Evolutionary conservation across 2,888 invertebrate species (phyloP), one percentile per base, ranked within the genome.

Genomic region (Spilosoma lubricipeda): DNA sequence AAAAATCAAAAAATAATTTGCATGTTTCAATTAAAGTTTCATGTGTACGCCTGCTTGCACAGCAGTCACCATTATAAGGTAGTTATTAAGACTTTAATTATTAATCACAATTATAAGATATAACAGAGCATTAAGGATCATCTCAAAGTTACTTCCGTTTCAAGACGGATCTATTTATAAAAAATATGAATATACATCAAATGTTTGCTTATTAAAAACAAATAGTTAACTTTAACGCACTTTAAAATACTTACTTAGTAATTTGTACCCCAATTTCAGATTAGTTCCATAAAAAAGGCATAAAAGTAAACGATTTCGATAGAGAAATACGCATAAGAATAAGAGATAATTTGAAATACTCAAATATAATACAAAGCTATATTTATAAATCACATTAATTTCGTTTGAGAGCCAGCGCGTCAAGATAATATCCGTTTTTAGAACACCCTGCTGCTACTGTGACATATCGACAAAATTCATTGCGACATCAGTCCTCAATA

Each of bases 391-490:
- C n/a, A 36, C 56, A 69, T 56, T 39, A 69, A 56, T 75, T 74
- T 76, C 52, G 66, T 65, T 39, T 48, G 66, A n/a, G 30, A 59
- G 67, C 36, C 69, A 69, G 23, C 68, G 15, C n/a, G 1, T 77
- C 70, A 72, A 77, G 73, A 82, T 82, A 85, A 79, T 71, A 80
- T 81, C 74, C 80, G 71, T 81, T 80, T 86, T 83, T 79, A 76
- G 73, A 74, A 73, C 71, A 73, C 72, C 78, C 75, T 80, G 71
- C 23, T 33, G 23, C 39, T 9, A 45, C 45, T 70, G 68, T 81
- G 82, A 82, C 82, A 81, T 84, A 85, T 86, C 83, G 77, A 69
- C 59, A 82, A 83, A 84, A 85, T 83, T 82, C 78, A 84, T 83
- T 83, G 82, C 81, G 27, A 27, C 67, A 42, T 68, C 52, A 67